Base-by-base conservation (phyloP, 2,888 invertebrate species). In the Epirrhoe alternata region DNA sequence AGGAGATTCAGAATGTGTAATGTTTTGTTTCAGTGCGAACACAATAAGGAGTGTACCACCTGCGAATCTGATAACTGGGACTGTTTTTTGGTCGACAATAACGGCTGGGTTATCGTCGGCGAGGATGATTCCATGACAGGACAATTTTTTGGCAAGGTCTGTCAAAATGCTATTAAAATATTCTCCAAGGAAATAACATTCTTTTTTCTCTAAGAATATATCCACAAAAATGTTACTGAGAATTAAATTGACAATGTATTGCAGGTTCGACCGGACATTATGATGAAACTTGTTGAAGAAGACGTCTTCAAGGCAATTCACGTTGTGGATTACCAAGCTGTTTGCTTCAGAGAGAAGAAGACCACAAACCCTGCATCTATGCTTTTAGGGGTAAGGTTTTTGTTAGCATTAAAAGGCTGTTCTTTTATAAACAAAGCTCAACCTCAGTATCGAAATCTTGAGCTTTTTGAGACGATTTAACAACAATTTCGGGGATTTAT, bases 271-370 rank as follows among this genome's bases (percentile, higher is more conserved):
- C 96, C 96, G 2, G 95, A 96, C 52, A 95, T 98, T 30, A 97
- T 98, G 97, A 91, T 94, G 63, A 94, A 94, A 75, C 87, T 97
- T 57, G 94, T 98, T 0, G 94, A 95, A 66, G 96, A 96, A 68
- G 95, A 95, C 7, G 95, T 98, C 42, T 98, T 95, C 85, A 95
- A 95, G 74, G 94, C 95, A 62, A 95, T 97, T 10, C 94, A 95
- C 61, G 94, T 98, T 61, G 96, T 96, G 73, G 98, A 98, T 86
- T 98, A 98, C 83, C 98, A 98, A 88, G 97, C 97, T 0, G 97
- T 98, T 17, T 98, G 98, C 85, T 97, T 97, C 77, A 95, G 96
- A 71, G 94, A 94, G 59, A 95, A 94, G 73, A 94, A 94, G 68
- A 94, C 94, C 5, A 93, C 94, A 14, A 97, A 95, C 77, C 93